Evolutionary conservation across 2,113 vertebrate species (phyloP).

Genomic region (Trogon melanurus): DNA sequence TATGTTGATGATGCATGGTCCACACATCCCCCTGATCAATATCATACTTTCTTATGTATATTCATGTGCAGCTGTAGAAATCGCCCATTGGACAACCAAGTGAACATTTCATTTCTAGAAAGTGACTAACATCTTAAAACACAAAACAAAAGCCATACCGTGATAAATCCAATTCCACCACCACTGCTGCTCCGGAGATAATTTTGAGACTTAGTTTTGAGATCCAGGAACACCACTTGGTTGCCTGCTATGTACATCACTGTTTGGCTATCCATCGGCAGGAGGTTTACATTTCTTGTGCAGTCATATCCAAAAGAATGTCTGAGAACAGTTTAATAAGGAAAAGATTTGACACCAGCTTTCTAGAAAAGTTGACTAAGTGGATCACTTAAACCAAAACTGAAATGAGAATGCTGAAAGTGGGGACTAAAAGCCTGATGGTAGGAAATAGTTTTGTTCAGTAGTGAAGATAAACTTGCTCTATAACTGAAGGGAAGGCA

Average conservation of each 20-base stretch:
- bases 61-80: background rate
- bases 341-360: slow-evolving; percentile 47
- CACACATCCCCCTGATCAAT: background rate
- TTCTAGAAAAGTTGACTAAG: background rate
- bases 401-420: background rate
- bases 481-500: background rate
- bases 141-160: slow-evolving; percentile 69
- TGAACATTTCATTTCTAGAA: background rate
- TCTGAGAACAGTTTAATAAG: slow-evolving; percentile 74
- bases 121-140: background rate
- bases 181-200: slow-evolving; percentile 84
- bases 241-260: slow-evolving; percentile 90
- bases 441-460: background rate
- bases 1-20: background rate
- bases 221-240: slow-evolving; percentile 81
- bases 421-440: background rate
- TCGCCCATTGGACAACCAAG: background rate
- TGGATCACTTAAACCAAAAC: background rate
- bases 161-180: slow-evolving; percentile 87
- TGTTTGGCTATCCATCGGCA: slow-evolving; percentile 81
- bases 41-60: background rate
- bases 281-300: slow-evolving; percentile 83
- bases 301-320: slow-evolving; percentile 95
- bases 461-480: no score
- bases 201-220: slow-evolving; percentile 80